phyloP scores from a whole-genome alignment of 2,113 vertebrate genomes.

The Astur gentilis region DNA sequence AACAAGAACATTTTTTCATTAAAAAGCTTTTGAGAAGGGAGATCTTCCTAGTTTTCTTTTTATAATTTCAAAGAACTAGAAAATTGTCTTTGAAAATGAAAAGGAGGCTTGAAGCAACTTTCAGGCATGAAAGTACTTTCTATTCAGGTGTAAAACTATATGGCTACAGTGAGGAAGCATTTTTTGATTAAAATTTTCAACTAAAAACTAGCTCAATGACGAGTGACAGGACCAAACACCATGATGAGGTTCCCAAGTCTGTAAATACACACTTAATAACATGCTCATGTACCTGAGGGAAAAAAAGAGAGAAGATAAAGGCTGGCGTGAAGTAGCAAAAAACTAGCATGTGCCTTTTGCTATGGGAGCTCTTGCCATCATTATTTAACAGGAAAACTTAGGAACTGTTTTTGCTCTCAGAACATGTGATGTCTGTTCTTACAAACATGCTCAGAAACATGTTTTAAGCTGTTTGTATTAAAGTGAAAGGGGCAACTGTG shows the following conservation, averaged over 20 bases:
- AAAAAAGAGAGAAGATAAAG: not conserved
- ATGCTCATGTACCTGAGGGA: fast-evolving
- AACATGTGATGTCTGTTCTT: not conserved
- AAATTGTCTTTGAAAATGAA: not conserved
- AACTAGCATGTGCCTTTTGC: not conserved
- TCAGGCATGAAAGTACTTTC: not conserved
- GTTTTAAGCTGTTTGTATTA: not conserved
- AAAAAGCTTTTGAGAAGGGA: not conserved
- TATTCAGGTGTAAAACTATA: not conserved
- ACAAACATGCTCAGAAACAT: not conserved
- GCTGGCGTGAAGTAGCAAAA: not conserved
- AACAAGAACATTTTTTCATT: not conserved
- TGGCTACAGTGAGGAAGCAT: not conserved
- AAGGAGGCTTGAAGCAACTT: not conserved
- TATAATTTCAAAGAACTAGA: not conserved
- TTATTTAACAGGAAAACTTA: not conserved
- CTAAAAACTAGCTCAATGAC: not conserved
- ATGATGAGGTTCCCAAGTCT: not conserved
- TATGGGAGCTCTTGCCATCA: not conserved
- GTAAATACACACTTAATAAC: not conserved
- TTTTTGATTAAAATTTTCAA: not conserved
- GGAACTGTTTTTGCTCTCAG: not conserved
- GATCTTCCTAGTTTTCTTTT: not conserved
- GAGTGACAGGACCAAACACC: not conserved
- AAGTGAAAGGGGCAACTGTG: not conserved